Evolutionary conservation across 2,888 invertebrate species (phyloP).

Genomic region (Amblyjoppa fuscipennis): DNA sequence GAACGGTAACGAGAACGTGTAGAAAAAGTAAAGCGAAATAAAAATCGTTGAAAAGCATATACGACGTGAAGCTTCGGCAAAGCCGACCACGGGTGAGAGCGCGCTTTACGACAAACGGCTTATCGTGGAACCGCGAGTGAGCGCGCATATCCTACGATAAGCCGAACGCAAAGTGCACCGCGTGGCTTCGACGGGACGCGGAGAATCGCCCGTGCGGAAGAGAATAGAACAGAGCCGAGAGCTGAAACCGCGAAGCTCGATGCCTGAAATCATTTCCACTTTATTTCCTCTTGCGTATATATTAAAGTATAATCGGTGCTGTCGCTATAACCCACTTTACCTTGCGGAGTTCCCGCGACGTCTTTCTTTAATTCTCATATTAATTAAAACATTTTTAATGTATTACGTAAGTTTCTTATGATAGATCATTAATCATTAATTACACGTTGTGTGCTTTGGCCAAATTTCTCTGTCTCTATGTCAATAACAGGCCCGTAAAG

Average conservation of each 20-base stretch:
- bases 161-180: constrained; percentile 43
- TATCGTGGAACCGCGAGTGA: constrained; percentile 49
- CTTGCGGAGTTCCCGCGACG: constrained; percentile 8
- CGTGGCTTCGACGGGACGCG: constrained; percentile 25
- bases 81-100: constrained; percentile 12
- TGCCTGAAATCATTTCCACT: constrained; percentile 29
- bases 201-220: not conserved
- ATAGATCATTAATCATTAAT: not conserved
- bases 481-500: not conserved
- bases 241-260: not conserved
- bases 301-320: not conserved
- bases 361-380: not conserved
- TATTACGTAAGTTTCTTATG: not conserved
- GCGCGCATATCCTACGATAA: constrained; percentile 48
- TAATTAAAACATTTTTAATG: not conserved
- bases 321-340: not conserved
- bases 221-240: constrained; percentile 8
- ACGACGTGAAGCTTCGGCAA: constrained; percentile 6
- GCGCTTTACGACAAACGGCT: constrained; percentile 49
- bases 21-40: not conserved
- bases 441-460: not conserved
- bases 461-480: not conserved
- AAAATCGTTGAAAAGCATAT: constrained; percentile 5
- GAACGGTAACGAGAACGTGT: too few species aligned
- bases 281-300: constrained; percentile 32